Base-by-base conservation (phyloP, 1,140 invertebrate genomes). In the Nylanderia fulva region DNA sequence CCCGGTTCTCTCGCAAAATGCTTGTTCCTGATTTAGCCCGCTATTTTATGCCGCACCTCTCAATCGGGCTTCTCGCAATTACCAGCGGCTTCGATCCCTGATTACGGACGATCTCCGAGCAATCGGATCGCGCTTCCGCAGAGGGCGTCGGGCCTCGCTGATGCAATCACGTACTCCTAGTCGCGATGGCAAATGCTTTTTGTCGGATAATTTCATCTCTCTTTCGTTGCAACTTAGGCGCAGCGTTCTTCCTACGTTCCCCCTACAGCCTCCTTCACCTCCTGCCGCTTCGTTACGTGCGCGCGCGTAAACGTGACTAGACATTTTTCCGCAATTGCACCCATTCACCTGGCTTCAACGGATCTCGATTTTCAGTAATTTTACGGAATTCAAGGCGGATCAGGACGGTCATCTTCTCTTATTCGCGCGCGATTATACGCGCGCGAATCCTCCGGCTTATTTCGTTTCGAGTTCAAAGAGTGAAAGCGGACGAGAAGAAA, bases 401-500 rank as follows among this genome's bases (percentile, higher is more conserved):
- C 36, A n/a, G 21, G 24, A 21, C 48, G 58, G 69, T 85, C 83
- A 61, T 86, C 71, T 54, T 45, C n/a, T 56, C 72, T 82, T 56
- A 76, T 90, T 90, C 89, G 64, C 36, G 33, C 42, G 68, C 48
- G 87, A 89, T 89, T 89, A 88, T 88, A 72, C 85, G 74, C 61
- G 61, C 79, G 13, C 56, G n/a, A 27, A 13, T 66, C 60, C 63
- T 68, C 13, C 29, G 42, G 33, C 29, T 63, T 29, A 18, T n/a
- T 33, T 63, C 21, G 54, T 45, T 68, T n/a, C 54, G 15, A 27
- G 79, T 21, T 68, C 52, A 66, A 71, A 60, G 54, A 45, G 21
- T 15, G 2, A 24, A n/a, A 52, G 39, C 24, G 24, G 54, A 80
- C 64, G 75, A 24, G 36, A 64, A 76, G 75, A 61, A 82, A 60